Conservation (phyloP, 2,888 invertebrate species). For the Conomelus anceps region DNA sequence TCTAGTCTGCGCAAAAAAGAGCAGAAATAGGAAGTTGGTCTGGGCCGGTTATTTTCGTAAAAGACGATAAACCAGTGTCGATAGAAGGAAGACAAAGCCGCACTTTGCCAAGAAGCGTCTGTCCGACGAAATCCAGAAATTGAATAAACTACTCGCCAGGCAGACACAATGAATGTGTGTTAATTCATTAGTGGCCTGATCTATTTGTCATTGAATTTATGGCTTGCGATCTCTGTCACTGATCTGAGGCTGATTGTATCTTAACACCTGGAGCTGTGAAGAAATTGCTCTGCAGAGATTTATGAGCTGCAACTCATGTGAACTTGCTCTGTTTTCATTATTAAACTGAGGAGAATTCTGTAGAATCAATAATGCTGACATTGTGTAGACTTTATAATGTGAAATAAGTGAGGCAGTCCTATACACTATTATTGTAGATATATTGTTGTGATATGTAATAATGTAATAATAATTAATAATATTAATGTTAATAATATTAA, state of each 20-base stretch:
- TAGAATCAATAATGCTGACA: too few species aligned
- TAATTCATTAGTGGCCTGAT: neutral
- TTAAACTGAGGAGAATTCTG: too few species aligned
- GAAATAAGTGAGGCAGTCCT: too few species aligned
- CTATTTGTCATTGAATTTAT: neutral
- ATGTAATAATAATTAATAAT: too few species aligned
- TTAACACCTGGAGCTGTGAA: neutral
- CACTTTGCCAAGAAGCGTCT: neutral
- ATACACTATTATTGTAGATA: too few species aligned
- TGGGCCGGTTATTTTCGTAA: neutral
- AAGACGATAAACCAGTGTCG: neutral
- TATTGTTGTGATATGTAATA: too few species aligned
- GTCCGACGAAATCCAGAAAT: neutral
- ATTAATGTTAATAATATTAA: too few species aligned
- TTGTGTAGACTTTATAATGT: too few species aligned
- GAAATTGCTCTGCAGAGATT: neutral
- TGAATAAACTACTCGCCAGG: too few species aligned
- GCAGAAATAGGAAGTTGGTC: neutral
- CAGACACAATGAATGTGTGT: neutral
- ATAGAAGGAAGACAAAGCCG: neutral
- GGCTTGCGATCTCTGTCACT: neutral
- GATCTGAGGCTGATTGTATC: neutral
- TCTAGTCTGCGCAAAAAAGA: neutral
- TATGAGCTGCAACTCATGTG: neutral
- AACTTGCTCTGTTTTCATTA: neutral